Evolutionary conservation across 2,888 invertebrate genomes (phyloP), one percentile per base, ranked within the genome.

Genomic region (Caradrina kadenii): DNA sequence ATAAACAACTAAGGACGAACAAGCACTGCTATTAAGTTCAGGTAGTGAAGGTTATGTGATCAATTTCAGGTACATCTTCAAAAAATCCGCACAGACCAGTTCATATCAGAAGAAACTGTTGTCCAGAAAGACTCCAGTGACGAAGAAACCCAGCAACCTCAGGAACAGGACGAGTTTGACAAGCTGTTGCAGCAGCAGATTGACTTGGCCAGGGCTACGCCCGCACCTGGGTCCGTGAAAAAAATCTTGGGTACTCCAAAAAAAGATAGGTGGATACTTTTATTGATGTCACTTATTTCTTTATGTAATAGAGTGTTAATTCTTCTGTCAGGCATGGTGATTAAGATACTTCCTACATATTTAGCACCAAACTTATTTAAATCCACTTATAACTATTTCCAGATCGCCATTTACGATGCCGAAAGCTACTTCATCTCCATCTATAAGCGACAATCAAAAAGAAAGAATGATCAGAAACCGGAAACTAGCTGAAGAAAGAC

Each of bases 391-490:
- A 35, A 45, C 2, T 21, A 54, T 73, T 91, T 90, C n/a, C 86
- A 95, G 95, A 69, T 84, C 91, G 54, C 83, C 83, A 17, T 65
- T 90, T 17, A 81, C 83, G 54, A 89, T 91, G 86, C 93, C 93
- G 2, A 95, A 93, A 89, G 92, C 90, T 4, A 90, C 91, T n/a
- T 93, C 94, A n/a, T 96, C 95, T 0, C 94, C 94, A 0, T 95
- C 95, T 8, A 95, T 96, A 55, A 96, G 89, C 49, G 96, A 97
- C 1, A 98, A 97, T 76, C 97, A 97, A 85, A 96, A 96, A 80
- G 96, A 97, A 63, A 96, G 97, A 85, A 97, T 98, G 91, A 96
- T 97, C 31, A 96, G 96, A 79, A 98, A 98, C 87, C 96, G 97
- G 62, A 94, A 95, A 82, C 76, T 97, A 56, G 98, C 98, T 0